phyloP scores from a whole-genome alignment of 2,888 invertebrate species.

The Apocheima hispidaria region DNA sequence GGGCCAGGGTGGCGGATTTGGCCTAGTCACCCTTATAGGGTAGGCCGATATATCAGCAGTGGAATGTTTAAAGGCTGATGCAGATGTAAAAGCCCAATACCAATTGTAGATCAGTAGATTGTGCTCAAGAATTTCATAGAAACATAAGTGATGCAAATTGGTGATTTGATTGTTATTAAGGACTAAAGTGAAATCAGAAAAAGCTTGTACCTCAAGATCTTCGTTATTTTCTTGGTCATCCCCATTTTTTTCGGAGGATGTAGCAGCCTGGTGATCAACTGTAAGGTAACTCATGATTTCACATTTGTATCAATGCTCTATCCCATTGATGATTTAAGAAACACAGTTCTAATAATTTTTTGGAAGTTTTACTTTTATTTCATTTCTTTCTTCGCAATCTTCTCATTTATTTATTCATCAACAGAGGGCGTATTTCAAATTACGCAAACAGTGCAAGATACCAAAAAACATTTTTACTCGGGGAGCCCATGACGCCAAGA shows the following conservation, averaged over 20 bases:
- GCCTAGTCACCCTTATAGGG: too few species aligned
- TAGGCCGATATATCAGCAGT: too few species aligned
- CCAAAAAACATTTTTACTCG: too few species aligned
- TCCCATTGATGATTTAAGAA: not conserved
- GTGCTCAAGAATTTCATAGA: not conserved
- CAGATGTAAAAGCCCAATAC: too few species aligned
- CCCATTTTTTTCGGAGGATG: conserved; percentile 59
- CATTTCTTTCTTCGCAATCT: too few species aligned
- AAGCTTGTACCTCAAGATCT: conserved; percentile 70
- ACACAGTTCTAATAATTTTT: not conserved
- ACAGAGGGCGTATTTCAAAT: not conserved
- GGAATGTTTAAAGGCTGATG: too few species aligned
- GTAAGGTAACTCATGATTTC: conserved; percentile 69
- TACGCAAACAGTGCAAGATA: not conserved
- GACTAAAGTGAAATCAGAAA: not conserved
- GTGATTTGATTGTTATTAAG: not conserved
- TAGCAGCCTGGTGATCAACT: conserved; percentile 61
- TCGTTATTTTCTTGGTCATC: conserved; percentile 60
- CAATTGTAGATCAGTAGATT: not conserved
- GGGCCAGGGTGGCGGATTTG: too few species aligned
- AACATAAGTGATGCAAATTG: not conserved
- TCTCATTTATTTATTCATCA: too few species aligned
- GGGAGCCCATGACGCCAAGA: too few species aligned
- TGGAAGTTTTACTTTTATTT: not conserved
- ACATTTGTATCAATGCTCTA: conserved; percentile 5